A percentile compares a stretch with the other conserved stretches of the same genome.
These are phyloP conservation scores for Thamnophis sirtalis DNA, from an alignment of 2,113 vertebrate species.

Conservation along the genomic window DNA sequence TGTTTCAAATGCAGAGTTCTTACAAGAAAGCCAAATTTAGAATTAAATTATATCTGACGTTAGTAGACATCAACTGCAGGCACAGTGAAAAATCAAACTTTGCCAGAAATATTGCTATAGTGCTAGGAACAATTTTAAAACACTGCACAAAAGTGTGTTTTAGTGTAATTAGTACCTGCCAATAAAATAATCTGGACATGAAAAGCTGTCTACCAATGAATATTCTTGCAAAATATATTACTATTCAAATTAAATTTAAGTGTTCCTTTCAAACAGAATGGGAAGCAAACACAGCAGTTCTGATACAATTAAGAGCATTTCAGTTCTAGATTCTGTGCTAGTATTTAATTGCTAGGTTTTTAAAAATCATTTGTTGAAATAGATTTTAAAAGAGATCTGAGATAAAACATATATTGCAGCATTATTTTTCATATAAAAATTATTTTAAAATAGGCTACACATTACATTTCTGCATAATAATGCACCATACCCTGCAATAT, in stretches of 20 bases:
- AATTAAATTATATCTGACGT: conserved; percentile 31
- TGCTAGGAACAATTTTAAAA: conserved; percentile 45
- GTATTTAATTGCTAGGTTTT: conserved; percentile 24
- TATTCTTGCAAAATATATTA: conserved; percentile 51
- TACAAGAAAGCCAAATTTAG: conserved; percentile 41
- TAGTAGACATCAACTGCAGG: conserved; percentile 44
- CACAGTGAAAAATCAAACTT: conserved; percentile 32
- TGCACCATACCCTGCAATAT: conserved; percentile 51
- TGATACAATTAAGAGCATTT: conserved; percentile 48
- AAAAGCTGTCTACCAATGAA: conserved; percentile 51
- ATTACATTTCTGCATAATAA: conserved; percentile 46
- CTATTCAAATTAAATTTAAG: conserved; percentile 62
- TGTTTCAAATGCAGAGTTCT: conserved; percentile 40
- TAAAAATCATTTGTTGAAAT: neutral
- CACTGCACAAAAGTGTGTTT: conserved; percentile 51
- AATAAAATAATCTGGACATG: conserved; percentile 66
- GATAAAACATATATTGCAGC: conserved; percentile 24
- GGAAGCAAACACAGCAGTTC: conserved; percentile 50
- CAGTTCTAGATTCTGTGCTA: conserved; percentile 24
- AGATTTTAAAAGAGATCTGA: conserved; percentile 30
- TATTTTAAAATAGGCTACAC: neutral
- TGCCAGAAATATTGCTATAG: conserved; percentile 35
- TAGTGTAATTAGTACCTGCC: conserved; percentile 55
- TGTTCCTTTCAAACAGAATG: conserved; percentile 65
- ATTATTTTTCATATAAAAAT: neutral